Percentiles rank a stretch among this genome's conserved stretches.
Evolutionary conservation across 2,888 invertebrate species (phyloP).

Genomic region (Mesoligia furuncula): DNA sequence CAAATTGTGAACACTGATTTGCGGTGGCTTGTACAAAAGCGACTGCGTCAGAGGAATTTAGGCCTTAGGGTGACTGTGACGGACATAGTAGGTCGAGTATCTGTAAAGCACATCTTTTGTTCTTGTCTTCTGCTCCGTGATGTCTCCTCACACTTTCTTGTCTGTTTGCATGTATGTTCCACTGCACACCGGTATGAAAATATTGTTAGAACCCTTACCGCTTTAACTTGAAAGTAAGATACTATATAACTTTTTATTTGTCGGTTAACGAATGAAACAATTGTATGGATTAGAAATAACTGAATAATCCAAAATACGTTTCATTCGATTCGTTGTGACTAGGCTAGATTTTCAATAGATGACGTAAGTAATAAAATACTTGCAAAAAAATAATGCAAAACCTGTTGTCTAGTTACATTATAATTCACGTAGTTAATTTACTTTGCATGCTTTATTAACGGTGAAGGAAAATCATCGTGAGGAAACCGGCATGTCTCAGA

Average conservation of each 20-base stretch:
- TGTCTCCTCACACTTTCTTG: conserved; percentile 29
- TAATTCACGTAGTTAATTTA: conserved; percentile 7
- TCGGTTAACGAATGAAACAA: not conserved
- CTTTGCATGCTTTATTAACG: conserved; percentile 30
- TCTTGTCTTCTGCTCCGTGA: conserved; percentile 9
- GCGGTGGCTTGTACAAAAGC: not conserved
- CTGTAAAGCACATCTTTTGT: conserved; percentile 26
- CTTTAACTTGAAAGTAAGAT: conserved; percentile 43
- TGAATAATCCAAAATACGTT: not conserved
- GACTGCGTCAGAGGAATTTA: not conserved
- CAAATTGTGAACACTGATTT: not conserved
- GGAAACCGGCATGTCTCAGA: not conserved
- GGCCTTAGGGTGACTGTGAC: not conserved
- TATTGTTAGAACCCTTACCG: conserved; percentile 23
- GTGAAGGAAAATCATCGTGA: not conserved
- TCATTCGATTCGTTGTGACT: not conserved
- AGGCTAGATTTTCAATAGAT: conserved; percentile 8
- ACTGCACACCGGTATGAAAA: conserved; percentile 35
- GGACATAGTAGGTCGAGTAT: conserved; percentile 16
- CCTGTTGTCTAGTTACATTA: not conserved
- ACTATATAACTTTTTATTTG: not conserved
- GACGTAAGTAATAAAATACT: not conserved
- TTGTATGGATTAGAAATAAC: not conserved
- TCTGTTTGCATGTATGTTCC: conserved; percentile 56
- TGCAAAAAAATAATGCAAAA: not conserved